Percentiles rank a stretch among this genome's conserved stretches.
phyloP scores from a whole-genome alignment of 2,797 vertebrate species.

The Clamator glandarius region DNA sequence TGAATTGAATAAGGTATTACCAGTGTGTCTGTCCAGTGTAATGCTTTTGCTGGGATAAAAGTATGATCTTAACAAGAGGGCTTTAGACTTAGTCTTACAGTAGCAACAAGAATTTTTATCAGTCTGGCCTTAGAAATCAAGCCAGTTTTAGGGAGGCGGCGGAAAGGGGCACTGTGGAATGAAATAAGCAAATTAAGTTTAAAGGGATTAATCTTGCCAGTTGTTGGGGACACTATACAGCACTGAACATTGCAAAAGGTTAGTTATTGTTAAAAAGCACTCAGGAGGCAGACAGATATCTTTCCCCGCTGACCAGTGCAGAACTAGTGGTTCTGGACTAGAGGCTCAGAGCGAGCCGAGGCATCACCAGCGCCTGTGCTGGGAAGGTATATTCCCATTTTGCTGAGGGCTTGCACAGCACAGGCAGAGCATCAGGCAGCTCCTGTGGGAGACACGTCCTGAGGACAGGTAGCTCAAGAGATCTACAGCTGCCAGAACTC shows the following conservation, averaged over 20 bases:
- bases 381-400: background rate
- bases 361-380: fast-evolving
- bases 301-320: background rate
- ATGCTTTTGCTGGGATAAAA: background rate
- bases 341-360: background rate
- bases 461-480: background rate
- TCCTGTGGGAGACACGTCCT: fast-evolving
- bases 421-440: background rate
- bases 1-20: background rate
- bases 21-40: background rate
- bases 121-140: background rate
- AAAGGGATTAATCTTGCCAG: background rate
- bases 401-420: fast-evolving
- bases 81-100: background rate
- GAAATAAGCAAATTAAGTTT: background rate
- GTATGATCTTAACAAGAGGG: background rate
- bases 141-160: background rate
- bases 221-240: background rate
- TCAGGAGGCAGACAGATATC: background rate
- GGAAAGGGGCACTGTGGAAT: background rate
- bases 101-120: background rate
- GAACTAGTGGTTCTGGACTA: background rate
- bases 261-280: background rate
- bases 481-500: background rate
- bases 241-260: background rate